Percentiles rank a stretch among this genome's conserved stretches.
Evolutionary conservation across 2,888 invertebrate genomes (phyloP).

Genomic region (Zhuqinia jingwanae): DNA sequence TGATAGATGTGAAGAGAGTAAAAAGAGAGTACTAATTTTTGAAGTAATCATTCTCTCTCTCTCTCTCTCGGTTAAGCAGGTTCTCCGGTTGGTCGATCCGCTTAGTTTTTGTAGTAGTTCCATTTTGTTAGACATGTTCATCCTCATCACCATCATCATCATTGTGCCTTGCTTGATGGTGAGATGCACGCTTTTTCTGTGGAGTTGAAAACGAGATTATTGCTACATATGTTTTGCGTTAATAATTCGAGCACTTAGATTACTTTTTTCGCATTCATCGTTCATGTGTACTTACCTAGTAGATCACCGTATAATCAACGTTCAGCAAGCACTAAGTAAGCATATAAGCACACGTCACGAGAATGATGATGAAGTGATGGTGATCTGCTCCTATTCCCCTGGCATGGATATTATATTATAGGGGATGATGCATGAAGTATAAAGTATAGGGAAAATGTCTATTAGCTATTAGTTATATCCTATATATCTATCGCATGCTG

Average conservation of each 20-base stretch:
- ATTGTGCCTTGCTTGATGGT: background rate
- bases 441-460: background rate
- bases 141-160: background rate
- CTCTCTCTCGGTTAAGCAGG: conserved; percentile 49
- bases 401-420: background rate
- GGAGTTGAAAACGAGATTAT: conserved; percentile 2
- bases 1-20: conserved; percentile 24
- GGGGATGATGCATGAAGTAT: background rate
- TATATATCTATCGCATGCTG: background rate
- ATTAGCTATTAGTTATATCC: background rate
- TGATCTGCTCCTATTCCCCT: background rate
- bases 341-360: background rate
- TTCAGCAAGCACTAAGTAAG: background rate
- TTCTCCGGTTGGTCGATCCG: conserved; percentile 64
- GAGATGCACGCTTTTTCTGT: conserved; percentile 12
- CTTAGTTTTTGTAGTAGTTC: conserved; percentile 37
- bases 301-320: conserved; percentile 6
- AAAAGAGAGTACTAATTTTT: conserved; percentile 39
- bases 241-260: background rate
- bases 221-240: background rate
- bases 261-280: background rate
- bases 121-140: conserved; percentile 57
- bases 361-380: background rate
- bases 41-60: conserved; percentile 47
- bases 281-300: conserved; percentile 14